A percentile compares a stretch with the other conserved stretches of the same genome.
Evolutionary conservation across 2,888 invertebrate genomes (phyloP).

Genomic region (Prosapia bicincta): DNA sequence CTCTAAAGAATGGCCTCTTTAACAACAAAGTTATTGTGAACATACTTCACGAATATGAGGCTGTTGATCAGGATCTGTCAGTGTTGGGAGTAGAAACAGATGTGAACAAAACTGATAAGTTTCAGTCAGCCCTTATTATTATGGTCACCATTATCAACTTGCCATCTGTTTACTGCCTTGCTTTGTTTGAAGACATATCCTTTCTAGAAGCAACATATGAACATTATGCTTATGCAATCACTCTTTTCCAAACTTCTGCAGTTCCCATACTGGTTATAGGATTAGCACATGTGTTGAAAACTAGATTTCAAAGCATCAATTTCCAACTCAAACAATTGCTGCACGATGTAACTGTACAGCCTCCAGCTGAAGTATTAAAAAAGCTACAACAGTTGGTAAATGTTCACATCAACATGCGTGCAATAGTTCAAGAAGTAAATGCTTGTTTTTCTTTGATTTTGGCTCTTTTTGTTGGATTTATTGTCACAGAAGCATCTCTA

Average conservation of each 20-base stretch:
- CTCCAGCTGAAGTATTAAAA: background rate
- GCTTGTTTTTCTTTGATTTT: background rate
- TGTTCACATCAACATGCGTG: background rate
- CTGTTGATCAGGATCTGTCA: background rate
- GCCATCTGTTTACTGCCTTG: background rate
- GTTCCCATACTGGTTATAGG: background rate
- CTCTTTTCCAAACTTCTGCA: background rate
- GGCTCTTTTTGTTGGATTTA: background rate
- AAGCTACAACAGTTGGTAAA: background rate
- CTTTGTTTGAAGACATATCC: background rate
- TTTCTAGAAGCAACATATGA: background rate
- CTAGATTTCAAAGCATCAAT: background rate
- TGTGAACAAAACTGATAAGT: background rate
- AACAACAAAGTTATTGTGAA: background rate
- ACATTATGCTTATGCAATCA: background rate
- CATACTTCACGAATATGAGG: background rate
- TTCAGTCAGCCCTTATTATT: background rate
- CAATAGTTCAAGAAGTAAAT: background rate
- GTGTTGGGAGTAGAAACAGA: background rate
- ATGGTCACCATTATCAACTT: background rate
- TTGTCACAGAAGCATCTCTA: background rate
- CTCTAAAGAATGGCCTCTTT: background rate
- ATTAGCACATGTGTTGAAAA: background rate
- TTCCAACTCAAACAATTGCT: background rate
- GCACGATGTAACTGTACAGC: background rate